Evolutionary conservation across 1,140 invertebrate genomes (phyloP).

Genomic region (Drosophila nigrodunni): DNA sequence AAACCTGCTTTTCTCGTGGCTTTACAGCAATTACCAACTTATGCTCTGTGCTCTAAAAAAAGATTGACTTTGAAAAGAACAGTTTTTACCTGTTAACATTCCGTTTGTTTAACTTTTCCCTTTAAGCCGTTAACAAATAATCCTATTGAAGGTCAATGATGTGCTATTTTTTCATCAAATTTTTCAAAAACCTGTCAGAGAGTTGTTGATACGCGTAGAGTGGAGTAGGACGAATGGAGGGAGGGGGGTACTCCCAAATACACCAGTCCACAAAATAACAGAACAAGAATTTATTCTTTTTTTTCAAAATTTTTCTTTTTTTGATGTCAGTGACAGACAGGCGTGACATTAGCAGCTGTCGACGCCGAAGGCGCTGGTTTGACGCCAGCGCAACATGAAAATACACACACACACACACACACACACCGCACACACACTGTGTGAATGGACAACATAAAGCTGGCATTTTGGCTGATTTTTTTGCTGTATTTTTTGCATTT

Average conservation of each 20-base stretch:
- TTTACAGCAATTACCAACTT: too few relatives aligned
- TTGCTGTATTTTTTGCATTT: too few relatives aligned
- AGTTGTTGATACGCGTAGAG: constrained; percentile 26
- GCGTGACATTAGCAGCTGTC: constrained; percentile 77
- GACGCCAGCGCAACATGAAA: constrained; percentile 52
- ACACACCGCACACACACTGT: constrained; percentile 1
- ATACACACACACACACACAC: constrained; percentile 15
- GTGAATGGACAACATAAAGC: constrained; percentile 64
- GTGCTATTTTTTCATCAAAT: constrained; percentile 42
- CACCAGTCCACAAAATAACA: neutral
- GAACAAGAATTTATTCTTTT: constrained; percentile 11
- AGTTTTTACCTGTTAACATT: too few relatives aligned
- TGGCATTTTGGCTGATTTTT: constrained; percentile 65
- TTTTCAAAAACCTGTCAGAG: constrained; percentile 25
- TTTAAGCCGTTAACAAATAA: constrained; percentile 6
- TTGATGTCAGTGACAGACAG: constrained; percentile 62
- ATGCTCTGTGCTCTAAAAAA: too few relatives aligned
- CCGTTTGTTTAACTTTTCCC: neutral
- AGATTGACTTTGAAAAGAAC: too few relatives aligned
- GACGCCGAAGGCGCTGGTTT: constrained; percentile 45
- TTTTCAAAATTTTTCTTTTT: constrained; percentile 2
- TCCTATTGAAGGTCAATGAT: constrained; percentile 45
- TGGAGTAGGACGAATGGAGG: too few relatives aligned
- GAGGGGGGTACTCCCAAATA: neutral
- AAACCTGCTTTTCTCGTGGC: too few relatives aligned